A percentile compares a stretch with the other conserved stretches of the same genome.
These are phyloP conservation scores for Glyphotaelius pellucidus DNA, from an alignment of 2,888 invertebrate genomes.

Conservation along the genomic window DNA sequence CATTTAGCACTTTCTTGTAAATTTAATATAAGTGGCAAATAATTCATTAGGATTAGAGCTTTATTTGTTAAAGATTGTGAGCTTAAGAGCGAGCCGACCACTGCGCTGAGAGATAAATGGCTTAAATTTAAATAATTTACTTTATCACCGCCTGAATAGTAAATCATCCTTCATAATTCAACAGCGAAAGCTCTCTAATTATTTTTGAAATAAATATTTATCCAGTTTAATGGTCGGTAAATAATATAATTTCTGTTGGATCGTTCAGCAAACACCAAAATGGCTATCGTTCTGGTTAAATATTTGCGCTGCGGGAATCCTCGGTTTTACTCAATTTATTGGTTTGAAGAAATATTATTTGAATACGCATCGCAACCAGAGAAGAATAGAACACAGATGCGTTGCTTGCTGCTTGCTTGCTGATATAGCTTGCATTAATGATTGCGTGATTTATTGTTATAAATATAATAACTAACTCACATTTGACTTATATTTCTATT, in stretches of 20 bases:
- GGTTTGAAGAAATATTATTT: background rate
- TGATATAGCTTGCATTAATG: too few relatives aligned
- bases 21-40: background rate
- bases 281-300: background rate
- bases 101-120: constrained; percentile 14
- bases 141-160: background rate
- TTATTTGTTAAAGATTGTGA: background rate
- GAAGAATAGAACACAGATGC: too few relatives aligned
- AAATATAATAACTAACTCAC: too few relatives aligned
- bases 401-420: too few relatives aligned
- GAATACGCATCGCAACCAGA: background rate
- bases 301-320: background rate
- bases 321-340: background rate
- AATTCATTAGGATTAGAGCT: background rate
- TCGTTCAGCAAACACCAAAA: background rate
- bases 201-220: background rate
- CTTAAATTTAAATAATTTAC: constrained; percentile 4
- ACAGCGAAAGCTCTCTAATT: background rate
- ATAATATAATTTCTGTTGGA: background rate
- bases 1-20: background rate
- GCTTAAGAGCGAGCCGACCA: background rate
- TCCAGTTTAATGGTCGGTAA: background rate
- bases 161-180: constrained; percentile 2
- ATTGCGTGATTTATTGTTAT: too few relatives aligned
- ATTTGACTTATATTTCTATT: too few relatives aligned